phyloP scores from a whole-genome alignment of 2,113 vertebrate genomes.

The Ptilonorhynchus violaceus region DNA sequence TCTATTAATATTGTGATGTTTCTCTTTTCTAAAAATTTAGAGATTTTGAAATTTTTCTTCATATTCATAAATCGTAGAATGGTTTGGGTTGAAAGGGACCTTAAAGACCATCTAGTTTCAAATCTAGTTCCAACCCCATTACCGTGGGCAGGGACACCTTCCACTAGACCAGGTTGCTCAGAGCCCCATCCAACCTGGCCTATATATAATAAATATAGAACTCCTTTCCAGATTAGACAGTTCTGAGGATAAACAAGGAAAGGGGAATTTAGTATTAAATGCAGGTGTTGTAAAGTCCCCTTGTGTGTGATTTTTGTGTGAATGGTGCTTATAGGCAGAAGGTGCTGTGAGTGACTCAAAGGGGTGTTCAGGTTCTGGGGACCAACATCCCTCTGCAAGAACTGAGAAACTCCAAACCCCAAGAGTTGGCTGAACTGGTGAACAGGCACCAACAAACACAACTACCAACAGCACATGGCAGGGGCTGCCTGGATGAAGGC shows the following conservation, averaged over 20 bases:
- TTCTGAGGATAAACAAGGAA: neutral
- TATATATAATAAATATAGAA: neutral
- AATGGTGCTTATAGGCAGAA: neutral
- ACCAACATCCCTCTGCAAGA: neutral
- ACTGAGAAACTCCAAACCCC: neutral
- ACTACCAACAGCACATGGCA: neutral
- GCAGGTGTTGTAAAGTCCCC: neutral
- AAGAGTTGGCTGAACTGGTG: neutral
- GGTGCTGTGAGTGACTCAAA: neutral
- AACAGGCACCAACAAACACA: accelerated
- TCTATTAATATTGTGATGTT: neutral
- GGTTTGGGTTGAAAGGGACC: neutral
- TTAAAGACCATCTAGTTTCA: neutral
- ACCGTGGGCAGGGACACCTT: neutral
- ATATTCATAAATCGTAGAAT: neutral
- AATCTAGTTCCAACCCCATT: neutral
- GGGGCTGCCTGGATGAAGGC: neutral
- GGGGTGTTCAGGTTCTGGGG: neutral
- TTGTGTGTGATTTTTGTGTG: neutral
- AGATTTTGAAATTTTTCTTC: neutral
- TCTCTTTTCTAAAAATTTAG: neutral
- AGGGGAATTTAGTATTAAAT: neutral
- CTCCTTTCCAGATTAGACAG: neutral
- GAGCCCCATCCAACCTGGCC: neutral
- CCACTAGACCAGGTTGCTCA: neutral